These are phyloP conservation scores for Volucella zonaria DNA, from an alignment of 2,888 invertebrate species.

Conservation along the genomic window DNA sequence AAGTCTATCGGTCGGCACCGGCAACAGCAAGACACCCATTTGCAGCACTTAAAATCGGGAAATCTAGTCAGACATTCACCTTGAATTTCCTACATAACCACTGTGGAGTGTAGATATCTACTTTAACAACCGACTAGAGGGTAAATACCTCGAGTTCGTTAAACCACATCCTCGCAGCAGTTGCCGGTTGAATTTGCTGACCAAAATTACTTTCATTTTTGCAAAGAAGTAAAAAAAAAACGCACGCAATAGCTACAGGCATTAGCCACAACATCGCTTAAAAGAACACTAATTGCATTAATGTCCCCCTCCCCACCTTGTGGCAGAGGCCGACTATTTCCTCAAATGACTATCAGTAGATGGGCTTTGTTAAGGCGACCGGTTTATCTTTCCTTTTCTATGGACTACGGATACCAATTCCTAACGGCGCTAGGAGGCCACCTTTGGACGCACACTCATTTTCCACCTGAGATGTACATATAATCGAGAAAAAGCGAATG, in stretches of 20 bases:
- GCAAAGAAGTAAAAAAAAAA: background rate
- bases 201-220: background rate
- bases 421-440: background rate
- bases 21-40: too few relatives aligned
- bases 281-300: background rate
- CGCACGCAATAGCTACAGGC: background rate
- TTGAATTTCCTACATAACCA: background rate
- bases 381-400: too few relatives aligned
- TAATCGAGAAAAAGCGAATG: background rate
- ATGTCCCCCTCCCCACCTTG: background rate
- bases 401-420: too few relatives aligned
- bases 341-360: too few relatives aligned
- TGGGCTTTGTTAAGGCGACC: too few relatives aligned
- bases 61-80: background rate
- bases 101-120: background rate
- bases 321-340: too few relatives aligned
- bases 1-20: too few relatives aligned
- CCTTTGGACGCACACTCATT: background rate
- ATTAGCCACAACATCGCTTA: too few relatives aligned
- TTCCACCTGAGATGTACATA: background rate
- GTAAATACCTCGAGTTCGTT: background rate
- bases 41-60: too few relatives aligned
- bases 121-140: background rate
- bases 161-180: background rate
- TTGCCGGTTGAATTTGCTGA: too few relatives aligned